Base-by-base conservation (phyloP, 2,797 vertebrate species). In the Pelochelys cantorii region DNA sequence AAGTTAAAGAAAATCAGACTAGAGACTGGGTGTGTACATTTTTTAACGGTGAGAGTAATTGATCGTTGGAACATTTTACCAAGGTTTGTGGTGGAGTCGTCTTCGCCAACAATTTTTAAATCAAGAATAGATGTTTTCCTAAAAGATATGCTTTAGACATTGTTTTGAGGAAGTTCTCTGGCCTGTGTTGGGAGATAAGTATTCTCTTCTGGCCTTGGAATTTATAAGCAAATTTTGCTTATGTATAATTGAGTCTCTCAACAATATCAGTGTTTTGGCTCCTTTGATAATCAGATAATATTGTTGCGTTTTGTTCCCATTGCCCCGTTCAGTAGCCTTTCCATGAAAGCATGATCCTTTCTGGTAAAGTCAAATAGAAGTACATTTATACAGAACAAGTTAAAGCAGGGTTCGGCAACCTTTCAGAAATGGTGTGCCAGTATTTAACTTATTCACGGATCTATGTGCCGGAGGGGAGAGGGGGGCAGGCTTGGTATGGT, bases 331-430 rank as follows among this genome's bases (percentile, higher is more conserved):
- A 78, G 57, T 89, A 88, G 82, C 65, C 4, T 6, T 48, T 89
- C 52, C 2, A 2, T 57, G 42, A 75, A 88, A 93, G 12, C 29
- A 71, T 59, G n/a, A 5, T 71, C 34, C 20, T 71, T 71, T 79
- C 84, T 90, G 71, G 86, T 90, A 93, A 93, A 87, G 71, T 55
- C 55, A 92, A 48, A 48, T 85, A 94, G 92, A 95, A 95, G 75
- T 79, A 79, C 86, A 75, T 92, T 93, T 91, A 60, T 85, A 77
- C 23, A 90, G 88, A 90, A 92, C 92, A 97, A 93, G 88, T 96
- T 94, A 88, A 53, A 83, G 29, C 75, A 68, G 42, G 42, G 42
- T 48, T 48, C 42, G 42, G 42, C 42, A 48, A 48, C 42, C 42
- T 48, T 48, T 48, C 42, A 48, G 42, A 48, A 48, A 48, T 48